Base-by-base conservation (phyloP, 2,888 invertebrate genomes). In the Ephialtes manifestator region DNA sequence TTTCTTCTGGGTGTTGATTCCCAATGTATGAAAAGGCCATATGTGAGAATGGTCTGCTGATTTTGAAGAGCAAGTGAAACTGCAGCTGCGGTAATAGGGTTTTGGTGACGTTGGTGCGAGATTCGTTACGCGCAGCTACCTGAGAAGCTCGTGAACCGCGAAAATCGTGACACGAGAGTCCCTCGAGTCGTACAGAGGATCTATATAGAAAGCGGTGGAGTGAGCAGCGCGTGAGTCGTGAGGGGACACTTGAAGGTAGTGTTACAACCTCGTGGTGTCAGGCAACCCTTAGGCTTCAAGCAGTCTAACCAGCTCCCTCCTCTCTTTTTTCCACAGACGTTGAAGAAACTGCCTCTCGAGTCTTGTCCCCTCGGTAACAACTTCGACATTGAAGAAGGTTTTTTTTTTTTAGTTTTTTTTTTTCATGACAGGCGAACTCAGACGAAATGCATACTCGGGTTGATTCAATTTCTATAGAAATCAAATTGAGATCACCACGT, bases 391-490 rank as follows among this genome's bases (percentile, higher is more conserved):
- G 35, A 71, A 67, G 51, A 18, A 67, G 48, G 1, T 24, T 24
- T 24, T 24, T 72, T 24, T 24, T 24, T 24, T 24, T 72, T 80
- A 24, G 1, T 24, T 83, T 83, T 86, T 24, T 24, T 83, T 83
- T 86, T 74, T 76, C 48, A 53, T 39, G 67, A 74, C 28, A 35
- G 24, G 18, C 58, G 24, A 70, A 51, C 68, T 46, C 58, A 53
- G 35, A 35, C 60, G 63, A 63, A 63, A 58, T 71, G 31, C 60
- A 81, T 43, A 76, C 81, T 75, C 68, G 67, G 35, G 48, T 80
- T 67, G 65, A 86, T 87, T 85, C 82, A 84, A 85, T 86, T 86
- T 85, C 76, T 84, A 79, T 76, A 81, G 85, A 83, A 83, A 86
- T 85, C 78, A 85, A 87, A 86, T 81, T 82, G 68, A 79, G 82